Percentiles rank a stretch among this genome's conserved stretches.
These are phyloP conservation scores for Siderastrea siderea DNA, from an alignment of 92 coral and sea anemone species.

Conservation along the genomic window DNA sequence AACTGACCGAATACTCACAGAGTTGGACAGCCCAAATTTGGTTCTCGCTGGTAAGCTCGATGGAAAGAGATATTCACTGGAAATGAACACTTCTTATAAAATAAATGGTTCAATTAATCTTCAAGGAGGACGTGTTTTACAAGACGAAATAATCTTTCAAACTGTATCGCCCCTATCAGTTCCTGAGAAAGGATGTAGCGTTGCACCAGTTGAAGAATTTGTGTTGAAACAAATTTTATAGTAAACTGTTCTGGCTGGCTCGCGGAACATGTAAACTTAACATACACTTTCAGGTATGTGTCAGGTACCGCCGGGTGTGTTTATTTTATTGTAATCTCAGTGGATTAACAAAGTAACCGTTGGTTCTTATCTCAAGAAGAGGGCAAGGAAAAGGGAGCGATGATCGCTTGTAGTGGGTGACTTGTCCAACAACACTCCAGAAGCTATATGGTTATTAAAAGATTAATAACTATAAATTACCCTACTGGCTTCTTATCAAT, in stretches of 20 bases:
- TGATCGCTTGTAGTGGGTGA: too few relatives aligned
- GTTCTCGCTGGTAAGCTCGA: constrained; percentile 47
- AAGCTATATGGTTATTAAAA: neutral
- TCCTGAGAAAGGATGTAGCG: constrained; percentile 36
- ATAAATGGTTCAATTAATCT: neutral
- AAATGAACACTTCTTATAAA: constrained; percentile 24
- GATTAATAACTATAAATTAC: neutral
- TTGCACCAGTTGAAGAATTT: constrained; percentile 48
- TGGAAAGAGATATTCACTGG: neutral
- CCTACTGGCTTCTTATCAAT: too few relatives aligned
- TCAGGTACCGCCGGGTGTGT: neutral
- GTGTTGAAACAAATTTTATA: constrained; percentile 67
- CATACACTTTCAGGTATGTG: constrained; percentile 67
- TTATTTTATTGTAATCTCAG: neutral
- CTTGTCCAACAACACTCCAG: neutral
- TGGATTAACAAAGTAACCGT: neutral
- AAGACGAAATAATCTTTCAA: neutral
- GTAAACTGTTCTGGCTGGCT: constrained; percentile 64
- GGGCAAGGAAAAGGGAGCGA: too few relatives aligned
- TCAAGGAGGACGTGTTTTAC: neutral
- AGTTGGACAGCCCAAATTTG: constrained; percentile 71
- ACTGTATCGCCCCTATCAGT: neutral
- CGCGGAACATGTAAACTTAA: constrained; percentile 61
- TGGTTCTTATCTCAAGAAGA: too few relatives aligned
- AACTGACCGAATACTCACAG: constrained; percentile 52